phyloP scores from a whole-genome alignment of 2,797 vertebrate species.

The Graptemys geographica region DNA sequence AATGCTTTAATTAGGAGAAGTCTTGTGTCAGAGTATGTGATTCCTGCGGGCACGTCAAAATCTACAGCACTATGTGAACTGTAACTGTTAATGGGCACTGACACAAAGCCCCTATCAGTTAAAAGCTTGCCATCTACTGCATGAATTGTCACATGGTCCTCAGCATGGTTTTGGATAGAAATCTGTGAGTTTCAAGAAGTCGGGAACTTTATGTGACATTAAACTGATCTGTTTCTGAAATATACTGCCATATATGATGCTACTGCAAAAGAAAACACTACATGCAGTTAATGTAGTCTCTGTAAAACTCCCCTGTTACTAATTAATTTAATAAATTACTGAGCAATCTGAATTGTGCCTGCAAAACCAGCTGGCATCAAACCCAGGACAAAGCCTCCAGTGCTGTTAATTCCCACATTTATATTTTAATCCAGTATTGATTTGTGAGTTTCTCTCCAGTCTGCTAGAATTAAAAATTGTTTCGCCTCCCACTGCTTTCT shows the following conservation, averaged over 20 bases:
- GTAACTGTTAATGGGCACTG: not conserved
- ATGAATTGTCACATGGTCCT: constrained; percentile 15
- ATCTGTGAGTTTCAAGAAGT: constrained; percentile 35
- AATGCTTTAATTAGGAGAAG: constrained; percentile 5
- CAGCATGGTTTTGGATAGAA: constrained; percentile 15
- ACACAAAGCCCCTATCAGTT: constrained; percentile 15
- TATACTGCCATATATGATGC: constrained; percentile 20
- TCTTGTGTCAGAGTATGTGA: constrained; percentile 9
- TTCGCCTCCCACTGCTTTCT: constrained; percentile 25
- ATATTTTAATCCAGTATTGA: constrained; percentile 34
- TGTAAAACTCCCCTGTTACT: constrained; percentile 58
- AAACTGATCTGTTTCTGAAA: constrained; percentile 38
- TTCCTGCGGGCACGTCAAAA: not conserved
- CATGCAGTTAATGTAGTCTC: constrained; percentile 64
- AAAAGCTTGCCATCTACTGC: constrained; percentile 3
- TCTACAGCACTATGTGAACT: not conserved
- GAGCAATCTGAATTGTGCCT: constrained; percentile 66
- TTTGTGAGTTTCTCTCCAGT: constrained; percentile 12
- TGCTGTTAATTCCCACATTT: constrained; percentile 42
- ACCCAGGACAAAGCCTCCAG: constrained; percentile 32
- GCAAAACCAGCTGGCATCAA: constrained; percentile 62
- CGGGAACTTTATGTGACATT: not conserved
- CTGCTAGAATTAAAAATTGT: constrained; percentile 29
- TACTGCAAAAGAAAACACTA: constrained; percentile 50
- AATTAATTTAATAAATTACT: constrained; percentile 70